phyloP scores from a whole-genome alignment of 2,888 invertebrate species.

The Nipponacmea schrenckii region DNA sequence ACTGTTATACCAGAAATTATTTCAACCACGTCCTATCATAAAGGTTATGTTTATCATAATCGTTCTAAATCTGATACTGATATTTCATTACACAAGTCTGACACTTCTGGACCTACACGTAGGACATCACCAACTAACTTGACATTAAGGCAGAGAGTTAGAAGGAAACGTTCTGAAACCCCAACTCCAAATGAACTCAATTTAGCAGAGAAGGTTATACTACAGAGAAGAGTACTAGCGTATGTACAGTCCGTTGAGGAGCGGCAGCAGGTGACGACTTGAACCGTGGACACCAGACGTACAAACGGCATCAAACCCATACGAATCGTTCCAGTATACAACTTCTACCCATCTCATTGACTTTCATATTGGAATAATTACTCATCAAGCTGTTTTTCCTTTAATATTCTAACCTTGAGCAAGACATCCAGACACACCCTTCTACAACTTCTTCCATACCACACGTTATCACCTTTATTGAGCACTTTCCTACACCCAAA shows the following conservation, averaged over 20 bases:
- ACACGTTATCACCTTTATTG: too few relatives aligned
- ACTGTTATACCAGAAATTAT: conserved; percentile 15
- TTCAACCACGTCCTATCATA: conserved; percentile 11
- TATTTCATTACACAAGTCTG: conserved; percentile 16
- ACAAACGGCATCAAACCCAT: conserved; percentile 8
- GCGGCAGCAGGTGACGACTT: background rate
- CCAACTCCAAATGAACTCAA: conserved; percentile 18
- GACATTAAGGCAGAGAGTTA: conserved; percentile 13
- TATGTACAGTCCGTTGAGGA: background rate
- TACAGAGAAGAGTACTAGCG: conserved; percentile 19
- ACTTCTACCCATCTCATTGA: too few relatives aligned
- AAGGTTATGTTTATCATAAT: conserved; percentile 11
- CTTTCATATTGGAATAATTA: too few relatives aligned
- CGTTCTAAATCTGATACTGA: conserved; percentile 20
- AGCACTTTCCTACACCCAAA: too few relatives aligned
- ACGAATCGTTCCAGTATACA: too few relatives aligned
- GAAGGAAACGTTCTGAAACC: conserved; percentile 15
- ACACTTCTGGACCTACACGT: conserved; percentile 6
- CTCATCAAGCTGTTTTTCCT: too few relatives aligned
- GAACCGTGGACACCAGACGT: conserved; percentile 8
- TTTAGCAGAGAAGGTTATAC: conserved; percentile 21
- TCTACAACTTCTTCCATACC: too few relatives aligned
- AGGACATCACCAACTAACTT: background rate
- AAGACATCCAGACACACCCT: too few relatives aligned
- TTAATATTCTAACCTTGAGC: too few relatives aligned